phyloP scores from a whole-genome alignment of 2,113 vertebrate species.

The Rostratula benghalensis region DNA sequence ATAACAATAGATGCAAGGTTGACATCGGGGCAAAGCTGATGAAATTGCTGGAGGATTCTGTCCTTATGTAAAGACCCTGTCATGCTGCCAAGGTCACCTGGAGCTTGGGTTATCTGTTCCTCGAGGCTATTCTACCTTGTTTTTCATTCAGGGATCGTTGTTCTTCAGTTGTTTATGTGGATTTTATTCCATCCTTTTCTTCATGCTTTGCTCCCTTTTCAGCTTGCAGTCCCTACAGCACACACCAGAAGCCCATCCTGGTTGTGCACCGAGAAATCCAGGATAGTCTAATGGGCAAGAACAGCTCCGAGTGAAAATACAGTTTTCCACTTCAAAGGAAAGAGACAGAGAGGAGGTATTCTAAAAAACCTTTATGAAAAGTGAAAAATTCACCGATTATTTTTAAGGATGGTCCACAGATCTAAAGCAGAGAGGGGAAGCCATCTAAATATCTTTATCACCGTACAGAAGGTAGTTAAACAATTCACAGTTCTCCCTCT shows the following conservation, averaged over 20 bases:
- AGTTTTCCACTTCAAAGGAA: not conserved
- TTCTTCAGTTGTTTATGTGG: not conserved
- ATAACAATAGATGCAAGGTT: conserved; percentile 1
- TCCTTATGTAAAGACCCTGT: not conserved
- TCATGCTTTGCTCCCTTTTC: not conserved
- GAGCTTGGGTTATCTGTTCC: not conserved
- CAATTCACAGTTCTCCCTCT: not conserved
- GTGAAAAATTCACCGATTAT: not conserved
- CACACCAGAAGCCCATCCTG: not conserved
- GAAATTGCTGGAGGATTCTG: conserved; percentile 16
- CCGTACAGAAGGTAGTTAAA: not conserved
- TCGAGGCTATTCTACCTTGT: not conserved
- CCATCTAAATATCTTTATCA: not conserved
- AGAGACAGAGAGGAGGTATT: not conserved
- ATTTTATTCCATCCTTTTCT: conserved; percentile 2
- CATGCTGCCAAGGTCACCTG: not conserved
- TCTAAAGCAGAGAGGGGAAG: not conserved
- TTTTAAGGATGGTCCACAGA: not conserved
- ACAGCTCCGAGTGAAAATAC: not conserved
- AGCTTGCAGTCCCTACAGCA: not conserved
- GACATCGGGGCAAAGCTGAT: not conserved
- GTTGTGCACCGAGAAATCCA: not conserved
- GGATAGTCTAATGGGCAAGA: not conserved
- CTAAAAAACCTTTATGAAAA: not conserved
- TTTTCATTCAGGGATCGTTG: conserved; percentile 35